Percentiles rank a stretch among this genome's conserved stretches.
These are phyloP conservation scores for Geothlypis trichas DNA, from an alignment of 2,113 vertebrate genomes.

Conservation along the genomic window DNA sequence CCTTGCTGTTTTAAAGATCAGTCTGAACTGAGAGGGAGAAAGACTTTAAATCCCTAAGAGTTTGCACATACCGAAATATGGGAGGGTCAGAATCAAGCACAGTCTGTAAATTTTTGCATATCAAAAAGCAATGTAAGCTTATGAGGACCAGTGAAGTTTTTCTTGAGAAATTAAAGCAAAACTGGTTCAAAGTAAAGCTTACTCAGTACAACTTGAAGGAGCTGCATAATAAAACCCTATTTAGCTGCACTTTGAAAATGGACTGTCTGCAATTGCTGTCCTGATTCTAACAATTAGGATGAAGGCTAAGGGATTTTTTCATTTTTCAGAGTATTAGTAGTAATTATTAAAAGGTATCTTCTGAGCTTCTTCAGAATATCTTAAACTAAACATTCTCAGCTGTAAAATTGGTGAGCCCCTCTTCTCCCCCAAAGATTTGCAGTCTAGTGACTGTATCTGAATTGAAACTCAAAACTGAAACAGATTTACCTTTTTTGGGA, in stretches of 20 bases:
- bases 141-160: slow-evolving; percentile 16
- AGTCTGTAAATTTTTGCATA: slow-evolving; percentile 67
- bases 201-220: slow-evolving; percentile 44
- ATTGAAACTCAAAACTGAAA: slow-evolving; percentile 55
- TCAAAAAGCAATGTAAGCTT: slow-evolving; percentile 59
- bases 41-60: slow-evolving; percentile 34
- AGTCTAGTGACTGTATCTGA: slow-evolving; percentile 47
- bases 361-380: slow-evolving; percentile 45
- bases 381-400: slow-evolving; percentile 29
- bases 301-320: neutral
- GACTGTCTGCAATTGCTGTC: slow-evolving; percentile 38
- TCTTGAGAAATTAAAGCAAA: slow-evolving; percentile 32
- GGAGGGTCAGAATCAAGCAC: slow-evolving; percentile 68
- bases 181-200: slow-evolving; percentile 36
- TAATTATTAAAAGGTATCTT: slow-evolving; percentile 13
- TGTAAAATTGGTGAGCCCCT: slow-evolving; percentile 23
- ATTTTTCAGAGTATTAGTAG: slow-evolving; percentile 6
- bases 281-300: slow-evolving; percentile 27
- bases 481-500: neutral
- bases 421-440: slow-evolving; percentile 53
- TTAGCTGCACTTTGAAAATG: slow-evolving; percentile 45
- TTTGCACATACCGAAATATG: slow-evolving; percentile 63
- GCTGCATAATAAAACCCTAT: slow-evolving; percentile 21
- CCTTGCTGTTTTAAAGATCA: slow-evolving; percentile 55
- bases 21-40: slow-evolving; percentile 48